Percentiles rank a stretch among this genome's conserved stretches.
These are phyloP conservation scores for Ichneumoninae sp. DNA, from an alignment of 2,888 invertebrate genomes.

Conservation along the genomic window DNA sequence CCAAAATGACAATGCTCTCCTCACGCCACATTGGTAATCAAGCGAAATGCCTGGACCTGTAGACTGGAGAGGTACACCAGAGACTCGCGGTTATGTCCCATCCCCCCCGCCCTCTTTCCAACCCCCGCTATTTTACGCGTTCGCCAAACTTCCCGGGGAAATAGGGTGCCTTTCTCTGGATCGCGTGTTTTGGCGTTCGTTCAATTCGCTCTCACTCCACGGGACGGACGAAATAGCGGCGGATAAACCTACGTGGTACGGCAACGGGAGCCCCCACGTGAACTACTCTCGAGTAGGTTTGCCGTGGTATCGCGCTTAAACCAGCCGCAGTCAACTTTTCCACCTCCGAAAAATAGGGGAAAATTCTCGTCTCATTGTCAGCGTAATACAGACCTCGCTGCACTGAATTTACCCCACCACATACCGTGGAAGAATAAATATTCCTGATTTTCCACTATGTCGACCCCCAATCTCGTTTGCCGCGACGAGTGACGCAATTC, in stretches of 20 bases:
- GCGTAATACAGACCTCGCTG: constrained; percentile 28
- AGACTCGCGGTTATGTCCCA: constrained; percentile 54
- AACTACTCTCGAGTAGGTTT: constrained; percentile 43
- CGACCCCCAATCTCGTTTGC: neutral
- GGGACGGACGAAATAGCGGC: constrained; percentile 40
- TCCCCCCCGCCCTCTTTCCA: neutral
- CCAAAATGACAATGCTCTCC: constrained; percentile 54
- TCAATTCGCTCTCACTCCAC: constrained; percentile 57
- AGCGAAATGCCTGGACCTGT: constrained; percentile 51
- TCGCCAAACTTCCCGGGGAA: constrained; percentile 33
- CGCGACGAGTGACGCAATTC: constrained; percentile 3
- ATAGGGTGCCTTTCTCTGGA: constrained; percentile 42
- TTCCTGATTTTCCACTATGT: constrained; percentile 1
- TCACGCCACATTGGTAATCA: constrained; percentile 61
- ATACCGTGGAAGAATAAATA: neutral
- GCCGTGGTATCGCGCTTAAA: constrained; percentile 40
- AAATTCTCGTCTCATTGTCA: constrained; percentile 16
- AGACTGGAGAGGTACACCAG: constrained; percentile 37
- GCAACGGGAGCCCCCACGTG: constrained; percentile 34
- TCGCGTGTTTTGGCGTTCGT: constrained; percentile 62
- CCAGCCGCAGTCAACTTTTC: constrained; percentile 45
- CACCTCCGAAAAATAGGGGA: constrained; percentile 31
- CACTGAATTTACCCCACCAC: constrained; percentile 8
- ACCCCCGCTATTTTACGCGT: constrained; percentile 26
- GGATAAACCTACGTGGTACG: constrained; percentile 47